Percentiles rank a stretch among this genome's conserved stretches.
phyloP scores from a whole-genome alignment of 2,113 vertebrate genomes.

The Pristiophorus japonicus region DNA sequence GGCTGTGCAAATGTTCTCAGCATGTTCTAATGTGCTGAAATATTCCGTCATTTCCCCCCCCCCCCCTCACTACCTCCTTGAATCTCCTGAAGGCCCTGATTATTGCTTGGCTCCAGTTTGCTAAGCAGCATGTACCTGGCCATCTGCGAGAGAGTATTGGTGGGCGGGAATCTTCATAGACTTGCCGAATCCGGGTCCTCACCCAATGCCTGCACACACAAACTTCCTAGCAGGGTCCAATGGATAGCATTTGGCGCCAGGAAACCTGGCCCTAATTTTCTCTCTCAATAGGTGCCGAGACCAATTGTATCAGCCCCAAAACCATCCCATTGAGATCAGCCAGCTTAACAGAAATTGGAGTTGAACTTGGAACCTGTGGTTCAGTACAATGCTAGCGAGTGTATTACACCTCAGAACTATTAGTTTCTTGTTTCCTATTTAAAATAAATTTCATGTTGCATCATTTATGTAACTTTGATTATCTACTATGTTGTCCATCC shows the following conservation, averaged over 20 bases:
- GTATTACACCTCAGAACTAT: not conserved
- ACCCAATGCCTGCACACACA: not conserved
- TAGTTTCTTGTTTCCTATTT: not conserved
- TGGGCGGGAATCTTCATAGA: not conserved
- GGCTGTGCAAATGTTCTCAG: not conserved
- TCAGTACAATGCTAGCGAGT: not conserved
- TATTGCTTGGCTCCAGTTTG: not conserved
- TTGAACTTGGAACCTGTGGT: not conserved
- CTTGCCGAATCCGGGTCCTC: not conserved
- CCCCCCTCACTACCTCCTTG: not conserved
- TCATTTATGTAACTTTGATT: not conserved
- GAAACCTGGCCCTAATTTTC: not conserved
- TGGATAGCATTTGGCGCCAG: not conserved
- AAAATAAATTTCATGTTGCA: not conserved
- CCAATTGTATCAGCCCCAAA: not conserved
- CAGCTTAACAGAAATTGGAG: not conserved
- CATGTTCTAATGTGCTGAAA: not conserved
- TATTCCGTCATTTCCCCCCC: not conserved
- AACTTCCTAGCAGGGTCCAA: not conserved
- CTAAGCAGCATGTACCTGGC: not conserved
- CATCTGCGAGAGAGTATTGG: not conserved
- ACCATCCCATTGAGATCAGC: not conserved
- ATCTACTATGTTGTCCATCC: not conserved
- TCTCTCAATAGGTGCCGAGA: not conserved
- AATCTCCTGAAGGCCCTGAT: not conserved